A percentile compares a stretch with the other conserved stretches of the same genome.
phyloP scores from a whole-genome alignment of 2,113 vertebrate genomes.

The Neotoma lepida region DNA sequence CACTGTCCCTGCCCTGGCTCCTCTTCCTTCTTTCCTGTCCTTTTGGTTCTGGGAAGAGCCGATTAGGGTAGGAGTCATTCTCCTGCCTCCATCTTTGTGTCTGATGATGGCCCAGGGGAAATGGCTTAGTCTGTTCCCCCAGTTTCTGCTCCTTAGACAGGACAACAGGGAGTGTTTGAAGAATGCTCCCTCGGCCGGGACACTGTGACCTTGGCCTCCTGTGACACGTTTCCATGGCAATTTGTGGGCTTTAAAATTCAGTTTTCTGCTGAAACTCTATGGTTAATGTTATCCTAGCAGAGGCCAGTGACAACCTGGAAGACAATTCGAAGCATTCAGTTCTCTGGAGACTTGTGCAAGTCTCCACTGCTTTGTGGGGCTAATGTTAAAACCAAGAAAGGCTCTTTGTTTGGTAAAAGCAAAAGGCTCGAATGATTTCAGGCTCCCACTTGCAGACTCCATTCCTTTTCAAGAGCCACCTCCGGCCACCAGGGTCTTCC shows the following conservation, averaged over 20 bases:
- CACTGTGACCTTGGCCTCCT: neutral
- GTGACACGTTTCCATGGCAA: neutral
- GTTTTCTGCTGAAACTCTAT: neutral
- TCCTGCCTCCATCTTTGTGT: neutral
- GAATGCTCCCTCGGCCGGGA: neutral
- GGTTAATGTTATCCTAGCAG: neutral
- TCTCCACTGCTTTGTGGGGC: neutral
- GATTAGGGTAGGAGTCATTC: neutral
- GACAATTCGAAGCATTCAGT: neutral
- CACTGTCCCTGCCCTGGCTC: accelerated
- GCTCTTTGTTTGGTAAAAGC: neutral
- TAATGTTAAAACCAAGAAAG: neutral
- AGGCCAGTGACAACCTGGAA: neutral
- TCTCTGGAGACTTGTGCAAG: neutral
- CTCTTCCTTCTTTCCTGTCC: neutral
- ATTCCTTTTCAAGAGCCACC: neutral
- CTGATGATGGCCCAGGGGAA: neutral
- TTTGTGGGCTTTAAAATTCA: neutral
- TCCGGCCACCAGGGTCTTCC: neutral
- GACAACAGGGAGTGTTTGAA: neutral
- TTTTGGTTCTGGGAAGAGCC: neutral
- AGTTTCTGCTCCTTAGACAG: neutral
- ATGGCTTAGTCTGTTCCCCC: neutral
- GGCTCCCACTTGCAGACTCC: neutral
- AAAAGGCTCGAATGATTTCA: neutral